Base-by-base conservation (phyloP, 2,888 invertebrate species). In the Diarsia brunnea region DNA sequence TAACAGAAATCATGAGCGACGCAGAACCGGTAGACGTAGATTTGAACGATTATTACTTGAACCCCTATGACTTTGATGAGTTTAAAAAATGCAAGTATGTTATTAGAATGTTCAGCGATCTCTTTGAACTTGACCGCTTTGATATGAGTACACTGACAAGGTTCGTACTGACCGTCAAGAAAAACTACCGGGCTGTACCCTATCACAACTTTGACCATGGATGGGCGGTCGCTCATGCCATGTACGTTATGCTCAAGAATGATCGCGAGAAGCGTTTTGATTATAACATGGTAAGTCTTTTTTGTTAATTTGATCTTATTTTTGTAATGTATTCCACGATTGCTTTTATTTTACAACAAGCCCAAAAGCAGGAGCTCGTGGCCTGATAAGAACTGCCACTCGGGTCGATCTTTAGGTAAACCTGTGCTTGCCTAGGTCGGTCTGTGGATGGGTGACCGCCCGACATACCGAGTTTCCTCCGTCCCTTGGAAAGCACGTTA, bases 161-260 rank as follows among this genome's bases (percentile, higher is more conserved):
- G 73, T 99, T 98, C 90, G 97, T 98, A 3, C 91, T 98, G 85
- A 98, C 98, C 0, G 98, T 98, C 5, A 97, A 97, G 90, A 98
- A 98, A 93, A 98, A 98, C 94, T 98, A 99, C 91, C 96, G 98
- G 14, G 95, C 97, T 47, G 98, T 98, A 0, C 98, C 98, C 0
- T 98, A 98, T 91, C 98, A 99, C 92, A 99, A 98, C 92, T 99
- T 98, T 97, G 98, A 98, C 43, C 98, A 99, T 90, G 98, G 98
- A 0, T 98, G 98, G 97, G 97, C 98, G 0, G 98, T 98, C 0
- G 98, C 98, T 4, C 98, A 98, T 89, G 97, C 98, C 27, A 98
- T 98, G 97, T 98, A 98, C 90, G 97, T 97, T 5, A 97, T 98
- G 67, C 95, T 98, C 71, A 98, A 98, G 92, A 92, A 88, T 51